A percentile compares a stretch with the other conserved stretches of the same genome.
Conservation (phyloP, 2,113 vertebrate genomes). For the Pungitius pungitius region DNA sequence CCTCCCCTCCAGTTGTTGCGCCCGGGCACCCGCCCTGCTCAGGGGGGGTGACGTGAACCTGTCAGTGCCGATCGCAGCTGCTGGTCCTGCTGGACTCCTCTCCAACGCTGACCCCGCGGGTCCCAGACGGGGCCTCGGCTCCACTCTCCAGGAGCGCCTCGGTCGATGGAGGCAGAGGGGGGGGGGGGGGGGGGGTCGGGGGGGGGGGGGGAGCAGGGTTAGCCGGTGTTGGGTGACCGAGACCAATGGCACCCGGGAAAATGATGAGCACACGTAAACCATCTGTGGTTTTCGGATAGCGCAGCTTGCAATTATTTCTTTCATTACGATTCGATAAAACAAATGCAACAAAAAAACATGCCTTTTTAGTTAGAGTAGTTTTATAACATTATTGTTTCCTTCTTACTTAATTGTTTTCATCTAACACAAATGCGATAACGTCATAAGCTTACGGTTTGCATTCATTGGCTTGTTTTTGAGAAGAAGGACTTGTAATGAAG, state of each 20-base stretch:
- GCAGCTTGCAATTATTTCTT: background rate
- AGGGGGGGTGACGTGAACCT: constrained; percentile 17
- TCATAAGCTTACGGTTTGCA: background rate
- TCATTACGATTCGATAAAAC: background rate
- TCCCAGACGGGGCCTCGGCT: constrained; percentile 1
- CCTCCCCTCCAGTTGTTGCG: background rate
- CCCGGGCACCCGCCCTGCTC: background rate
- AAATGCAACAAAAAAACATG: background rate
- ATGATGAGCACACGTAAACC: constrained; percentile 4
- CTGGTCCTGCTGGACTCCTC: constrained; percentile 12
- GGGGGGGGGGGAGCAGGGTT: constrained; percentile 5
- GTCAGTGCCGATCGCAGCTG: constrained; percentile 28
- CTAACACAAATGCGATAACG: background rate
- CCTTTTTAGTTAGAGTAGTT: background rate
- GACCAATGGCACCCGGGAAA: constrained; percentile 17
- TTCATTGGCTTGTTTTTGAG: background rate
- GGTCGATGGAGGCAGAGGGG: constrained; percentile 29
- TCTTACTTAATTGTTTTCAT: background rate
- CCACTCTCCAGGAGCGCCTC: constrained; percentile 20
- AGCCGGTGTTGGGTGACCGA: constrained; percentile 37
- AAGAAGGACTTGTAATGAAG: background rate
- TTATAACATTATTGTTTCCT: too few species aligned
- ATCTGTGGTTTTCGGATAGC: constrained; percentile 13
- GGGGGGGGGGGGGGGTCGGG: too few species aligned
- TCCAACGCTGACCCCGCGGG: background rate